A percentile compares a stretch with the other conserved stretches of the same genome.
phyloP scores from a whole-genome alignment of 2,888 invertebrate genomes.

The Thymelicus acteon region DNA sequence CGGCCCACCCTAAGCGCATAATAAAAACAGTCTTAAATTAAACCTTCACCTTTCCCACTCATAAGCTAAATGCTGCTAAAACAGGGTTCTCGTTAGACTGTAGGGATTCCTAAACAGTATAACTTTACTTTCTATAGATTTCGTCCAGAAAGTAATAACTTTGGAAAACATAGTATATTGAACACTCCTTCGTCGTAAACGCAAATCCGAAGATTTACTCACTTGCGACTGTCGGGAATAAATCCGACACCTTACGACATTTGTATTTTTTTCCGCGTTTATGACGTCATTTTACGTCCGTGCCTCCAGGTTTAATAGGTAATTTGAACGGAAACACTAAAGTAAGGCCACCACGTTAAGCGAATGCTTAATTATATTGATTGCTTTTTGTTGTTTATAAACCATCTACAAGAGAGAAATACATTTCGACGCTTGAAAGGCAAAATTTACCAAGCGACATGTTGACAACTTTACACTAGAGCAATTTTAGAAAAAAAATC shows the following conservation, averaged over 20 bases:
- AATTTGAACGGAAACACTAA: slow-evolving; percentile 24
- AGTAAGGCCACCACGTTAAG: slow-evolving; percentile 33
- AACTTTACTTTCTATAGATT: neutral
- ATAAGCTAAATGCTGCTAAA: neutral
- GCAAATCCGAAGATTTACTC: slow-evolving; percentile 48
- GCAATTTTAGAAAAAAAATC: too few relatives aligned
- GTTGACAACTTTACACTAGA: too few relatives aligned
- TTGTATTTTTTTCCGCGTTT: slow-evolving; percentile 23
- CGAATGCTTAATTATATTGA: slow-evolving; percentile 11
- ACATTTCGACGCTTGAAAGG: too few relatives aligned
- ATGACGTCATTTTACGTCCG: slow-evolving; percentile 42
- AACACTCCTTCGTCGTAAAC: slow-evolving; percentile 49
- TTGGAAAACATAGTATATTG: slow-evolving; percentile 40
- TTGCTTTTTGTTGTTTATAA: neutral
- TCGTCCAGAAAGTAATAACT: slow-evolving; percentile 37
- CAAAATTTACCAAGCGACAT: too few relatives aligned
- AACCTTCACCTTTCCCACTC: too few relatives aligned
- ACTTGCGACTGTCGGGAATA: slow-evolving; percentile 48
- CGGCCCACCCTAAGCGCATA: too few relatives aligned
- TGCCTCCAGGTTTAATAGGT: slow-evolving; percentile 28
- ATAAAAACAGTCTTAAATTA: slow-evolving; percentile 1
- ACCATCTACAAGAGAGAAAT: neutral
- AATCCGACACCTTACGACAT: slow-evolving; percentile 47
- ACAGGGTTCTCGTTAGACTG: neutral
- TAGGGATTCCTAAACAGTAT: neutral